Evolutionary conservation across 2,888 invertebrate species (phyloP), one percentile per base, ranked within the genome.

Genomic region (Watsonalla binaria): DNA sequence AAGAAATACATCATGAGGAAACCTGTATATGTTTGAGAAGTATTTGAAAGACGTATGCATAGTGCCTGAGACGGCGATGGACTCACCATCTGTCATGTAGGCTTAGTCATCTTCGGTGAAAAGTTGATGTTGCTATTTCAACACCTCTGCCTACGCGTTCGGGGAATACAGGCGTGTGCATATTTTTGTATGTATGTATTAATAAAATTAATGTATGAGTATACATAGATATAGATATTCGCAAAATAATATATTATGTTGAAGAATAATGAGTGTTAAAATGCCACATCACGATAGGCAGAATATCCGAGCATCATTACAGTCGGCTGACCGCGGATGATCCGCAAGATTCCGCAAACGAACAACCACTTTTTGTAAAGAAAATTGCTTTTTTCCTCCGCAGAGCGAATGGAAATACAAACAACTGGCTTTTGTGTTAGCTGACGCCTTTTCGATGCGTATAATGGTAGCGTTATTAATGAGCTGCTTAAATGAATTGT

Each of bases 261-360:
- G 58, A 57, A 65, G 68, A 77, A 70, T 68, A 72, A 70, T 66
- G 61, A 57, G 33, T n/a, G 52, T 48, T 60, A 54, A 65, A 54
- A 47, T 46, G 55, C 65, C 8, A 62, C 46, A 70, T 78, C 78
- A 78, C 58, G 69, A 61, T 68, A 61, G 59, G 62, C 59, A 47
- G 68, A 55, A 69, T 71, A 66, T 61, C 66, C 65, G 57, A 57
- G 52, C 57, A 58, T 60, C 65, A 66, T 58, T 24, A 34, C 52
- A 51, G 57, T 34, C 54, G 56, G 61, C 66, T 65, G 65, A 66
- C 69, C 65, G 57, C 59, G 47, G 61, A 62, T 72, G 70, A 73
- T 68, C 62, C 48, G 65, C 62, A 60, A 63, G 64, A 72, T 73
- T 48, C 45, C 46, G 35, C 35, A 45, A 52, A 51, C 52, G 59